Percentiles rank a stretch among this genome's conserved stretches.
phyloP scores from a whole-genome alignment of 2,888 invertebrate species.

The Deladenus siricidicola region DNA sequence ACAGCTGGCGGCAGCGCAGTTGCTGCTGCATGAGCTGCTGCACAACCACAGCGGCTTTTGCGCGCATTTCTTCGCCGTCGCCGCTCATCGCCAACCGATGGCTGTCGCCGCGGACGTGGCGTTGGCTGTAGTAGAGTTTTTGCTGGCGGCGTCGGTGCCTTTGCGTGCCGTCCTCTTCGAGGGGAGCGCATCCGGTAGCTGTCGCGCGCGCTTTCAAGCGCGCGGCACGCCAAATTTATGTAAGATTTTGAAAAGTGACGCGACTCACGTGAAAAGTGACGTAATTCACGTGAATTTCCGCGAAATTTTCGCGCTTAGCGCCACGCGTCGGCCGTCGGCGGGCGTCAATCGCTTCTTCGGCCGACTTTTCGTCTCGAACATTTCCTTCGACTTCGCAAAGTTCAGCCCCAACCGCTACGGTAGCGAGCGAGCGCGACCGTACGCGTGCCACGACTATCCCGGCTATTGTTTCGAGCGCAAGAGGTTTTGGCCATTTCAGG shows the following conservation, averaged over 20 bases:
- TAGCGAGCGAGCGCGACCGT: neutral
- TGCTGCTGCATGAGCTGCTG: too few species aligned
- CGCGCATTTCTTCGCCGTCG: too few species aligned
- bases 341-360: neutral
- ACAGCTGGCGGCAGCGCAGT: too few species aligned
- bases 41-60: slow-evolving; percentile 4
- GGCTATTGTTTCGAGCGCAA: slow-evolving; percentile 12
- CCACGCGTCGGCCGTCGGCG: neutral
- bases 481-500: slow-evolving; percentile 15
- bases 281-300: neutral
- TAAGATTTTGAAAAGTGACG: too few species aligned
- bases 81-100: too few species aligned
- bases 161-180: too few species aligned
- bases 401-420: neutral
- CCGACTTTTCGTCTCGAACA: neutral
- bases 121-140: neutral
- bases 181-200: too few species aligned
- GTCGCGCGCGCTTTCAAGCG: too few species aligned
- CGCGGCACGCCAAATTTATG: too few species aligned
- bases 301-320: neutral
- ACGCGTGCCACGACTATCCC: neutral
- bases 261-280: neutral
- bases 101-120: too few species aligned
- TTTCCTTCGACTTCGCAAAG: neutral
- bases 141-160: too few species aligned